Evolutionary conservation across 2,797 vertebrate species (phyloP).

Genomic region (Epinephelus awoara): DNA sequence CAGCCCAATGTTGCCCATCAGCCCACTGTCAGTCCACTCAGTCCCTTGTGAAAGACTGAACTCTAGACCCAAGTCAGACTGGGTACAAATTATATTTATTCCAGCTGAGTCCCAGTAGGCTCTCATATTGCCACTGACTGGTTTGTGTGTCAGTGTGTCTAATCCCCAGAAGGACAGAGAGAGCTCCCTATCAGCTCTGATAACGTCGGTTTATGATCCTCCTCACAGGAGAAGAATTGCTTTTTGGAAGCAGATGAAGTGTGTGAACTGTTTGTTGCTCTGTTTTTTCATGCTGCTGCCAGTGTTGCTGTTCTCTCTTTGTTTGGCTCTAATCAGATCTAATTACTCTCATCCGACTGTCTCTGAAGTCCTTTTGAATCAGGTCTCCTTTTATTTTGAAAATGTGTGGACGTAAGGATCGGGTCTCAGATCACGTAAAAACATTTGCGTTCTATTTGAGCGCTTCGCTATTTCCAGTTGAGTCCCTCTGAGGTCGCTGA

Average conservation of each 20-base stretch:
- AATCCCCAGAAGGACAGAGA: not conserved
- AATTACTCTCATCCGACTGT: not conserved
- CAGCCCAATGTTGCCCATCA: no score
- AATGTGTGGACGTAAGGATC: no score
- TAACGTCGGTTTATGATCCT: not conserved
- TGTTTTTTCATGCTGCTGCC: not conserved
- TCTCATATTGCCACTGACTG: not conserved
- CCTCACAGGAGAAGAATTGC: not conserved
- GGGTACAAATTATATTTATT: not conserved
- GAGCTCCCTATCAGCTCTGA: not conserved
- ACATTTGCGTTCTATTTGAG: not conserved
- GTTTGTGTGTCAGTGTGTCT: not conserved
- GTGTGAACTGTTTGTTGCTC: not conserved
- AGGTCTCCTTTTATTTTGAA: not conserved
- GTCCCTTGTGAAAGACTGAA: not conserved
- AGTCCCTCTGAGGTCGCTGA: not conserved
- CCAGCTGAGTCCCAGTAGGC: not conserved
- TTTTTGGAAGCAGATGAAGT: slow-evolving; percentile 5
- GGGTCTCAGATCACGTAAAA: not conserved
- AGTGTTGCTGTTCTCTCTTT: not conserved
- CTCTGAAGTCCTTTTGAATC: not conserved
- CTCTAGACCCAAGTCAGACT: not conserved
- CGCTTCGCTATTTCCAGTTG: not conserved
- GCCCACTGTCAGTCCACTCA: not conserved
- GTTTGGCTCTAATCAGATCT: not conserved